Evolutionary conservation across 2,888 invertebrate species (phyloP), one percentile per base, ranked within the genome.

Genomic region (Machimus atricapillus): DNA sequence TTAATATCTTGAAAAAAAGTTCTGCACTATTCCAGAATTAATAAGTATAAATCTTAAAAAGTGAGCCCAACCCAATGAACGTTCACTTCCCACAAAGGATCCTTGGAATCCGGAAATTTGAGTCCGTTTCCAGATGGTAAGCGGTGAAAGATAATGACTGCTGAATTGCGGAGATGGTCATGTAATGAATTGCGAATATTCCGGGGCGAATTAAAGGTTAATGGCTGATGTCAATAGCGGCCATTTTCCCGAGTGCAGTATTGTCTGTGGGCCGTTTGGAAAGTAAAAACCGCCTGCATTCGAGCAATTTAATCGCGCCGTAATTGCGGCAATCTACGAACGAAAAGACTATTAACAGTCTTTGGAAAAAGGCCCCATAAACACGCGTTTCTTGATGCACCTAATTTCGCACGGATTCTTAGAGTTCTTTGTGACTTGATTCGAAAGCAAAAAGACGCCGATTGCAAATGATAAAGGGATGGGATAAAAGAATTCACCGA

Each of bases 171-270:
- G 79, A 79, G 46, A 23, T 79, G 79, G 79, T 31, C 79, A 79
- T 27, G 79, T 79, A 79, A 79, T 79, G 79, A 79, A 79, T 79
- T 79, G 79, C 27, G 52, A 79, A 79, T 79, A 79, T 79, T 79
- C 52, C 19, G 52, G 79, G 23, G 31, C 27, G 43, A 79, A 79
- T 27, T 79, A 79, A 79, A 79, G 79, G 79, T 79, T 79, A 79
- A 79, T 79, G 52, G 52, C 79, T 79, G 79, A 79, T 79, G 79
- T 79, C 79, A 79, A 52, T 79, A 27, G 79, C 52, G 52, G 52
- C 27, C 23, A 79, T 27, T 79, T 19, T 7, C 16, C 12, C 31
- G 23, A 27, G 78, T 43, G 40, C 78, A 43, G 46, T 79, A 79
- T 79, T 46, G 23, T 79, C 27, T 79, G 27, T 27, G 52, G 52